Percentiles rank a stretch among this genome's conserved stretches.
Conservation (phyloP, 2,888 invertebrate species). For the Cephus rjabovi region DNA sequence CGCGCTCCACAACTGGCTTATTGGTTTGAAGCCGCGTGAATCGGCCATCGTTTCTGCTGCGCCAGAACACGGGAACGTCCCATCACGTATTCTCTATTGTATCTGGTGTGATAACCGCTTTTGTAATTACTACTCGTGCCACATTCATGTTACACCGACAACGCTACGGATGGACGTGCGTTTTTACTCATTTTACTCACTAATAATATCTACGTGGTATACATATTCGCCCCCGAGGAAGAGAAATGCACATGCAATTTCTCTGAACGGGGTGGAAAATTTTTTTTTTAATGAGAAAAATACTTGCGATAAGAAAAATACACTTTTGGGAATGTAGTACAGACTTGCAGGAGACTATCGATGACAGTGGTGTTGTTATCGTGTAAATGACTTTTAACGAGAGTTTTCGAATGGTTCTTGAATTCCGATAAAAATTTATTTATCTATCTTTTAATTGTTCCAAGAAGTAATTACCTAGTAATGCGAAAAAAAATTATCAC, state of each 20-base stretch:
- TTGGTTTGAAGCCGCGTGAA: conserved; percentile 65
- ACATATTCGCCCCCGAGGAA: background rate
- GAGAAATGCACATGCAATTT: background rate
- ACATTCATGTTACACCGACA: background rate
- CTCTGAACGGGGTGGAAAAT: background rate
- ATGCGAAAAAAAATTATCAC: background rate
- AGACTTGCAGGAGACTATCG: background rate
- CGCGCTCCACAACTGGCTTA: conserved; percentile 64
- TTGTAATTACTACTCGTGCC: background rate
- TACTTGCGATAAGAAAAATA: background rate
- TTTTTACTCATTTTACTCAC: background rate
- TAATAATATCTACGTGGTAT: background rate
- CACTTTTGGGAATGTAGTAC: background rate
- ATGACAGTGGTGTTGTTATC: background rate
- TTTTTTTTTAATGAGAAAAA: background rate
- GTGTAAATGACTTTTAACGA: background rate
- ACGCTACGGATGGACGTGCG: background rate
- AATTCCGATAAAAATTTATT: background rate
- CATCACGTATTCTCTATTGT: conserved; percentile 6
- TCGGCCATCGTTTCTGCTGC: conserved; percentile 63
- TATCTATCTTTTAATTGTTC: background rate
- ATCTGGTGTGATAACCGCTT: conserved; percentile 1
- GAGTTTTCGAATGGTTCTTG: background rate
- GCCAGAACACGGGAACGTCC: conserved; percentile 9
- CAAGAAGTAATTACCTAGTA: background rate